Evolutionary conservation across 2,797 vertebrate genomes (phyloP).

Genomic region (Thaleichthys pacificus): DNA sequence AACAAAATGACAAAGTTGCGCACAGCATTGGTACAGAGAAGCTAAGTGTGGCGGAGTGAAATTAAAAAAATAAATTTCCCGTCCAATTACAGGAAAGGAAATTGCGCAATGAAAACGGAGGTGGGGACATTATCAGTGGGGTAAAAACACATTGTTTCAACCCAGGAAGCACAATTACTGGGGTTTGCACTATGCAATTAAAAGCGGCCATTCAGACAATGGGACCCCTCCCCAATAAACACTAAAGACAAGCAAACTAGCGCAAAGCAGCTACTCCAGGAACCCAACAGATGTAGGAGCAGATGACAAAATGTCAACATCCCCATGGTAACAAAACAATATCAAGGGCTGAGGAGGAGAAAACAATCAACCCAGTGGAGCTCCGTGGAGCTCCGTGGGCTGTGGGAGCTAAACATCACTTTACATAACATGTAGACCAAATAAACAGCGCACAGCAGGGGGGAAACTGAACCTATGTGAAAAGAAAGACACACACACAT

Average conservation of each 20-base stretch:
- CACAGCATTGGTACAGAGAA: slow-evolving; percentile 46
- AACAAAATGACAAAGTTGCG: slow-evolving; percentile 64
- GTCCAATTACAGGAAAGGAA: slow-evolving; percentile 69
- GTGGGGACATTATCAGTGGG: slow-evolving; percentile 62
- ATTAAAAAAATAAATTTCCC: slow-evolving; percentile 67
- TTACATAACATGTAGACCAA: slow-evolving; percentile 3
- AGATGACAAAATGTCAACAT: slow-evolving; percentile 59
- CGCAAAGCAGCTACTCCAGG: slow-evolving; percentile 31
- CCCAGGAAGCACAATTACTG: slow-evolving; percentile 69
- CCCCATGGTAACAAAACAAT: slow-evolving; percentile 14
- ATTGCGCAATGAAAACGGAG: slow-evolving; percentile 58
- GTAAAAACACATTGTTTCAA: slow-evolving; percentile 65
- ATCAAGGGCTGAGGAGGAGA: not conserved
- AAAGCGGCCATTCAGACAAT: slow-evolving; percentile 59
- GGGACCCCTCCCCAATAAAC: slow-evolving; percentile 53
- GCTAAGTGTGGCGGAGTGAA: slow-evolving; percentile 57
- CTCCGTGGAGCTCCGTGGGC: not conserved
- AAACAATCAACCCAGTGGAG: slow-evolving; percentile 32
- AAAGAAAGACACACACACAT: slow-evolving; percentile 38
- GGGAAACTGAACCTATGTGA: slow-evolving; percentile 5
- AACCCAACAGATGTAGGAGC: slow-evolving; percentile 54
- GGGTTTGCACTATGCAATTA: slow-evolving; percentile 61
- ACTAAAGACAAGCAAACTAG: slow-evolving; percentile 46
- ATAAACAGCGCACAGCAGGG: not conserved
- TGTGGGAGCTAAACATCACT: not conserved